Evolutionary conservation across 1,140 invertebrate genomes (phyloP).

Genomic region (Zaprionus nigranus): DNA sequence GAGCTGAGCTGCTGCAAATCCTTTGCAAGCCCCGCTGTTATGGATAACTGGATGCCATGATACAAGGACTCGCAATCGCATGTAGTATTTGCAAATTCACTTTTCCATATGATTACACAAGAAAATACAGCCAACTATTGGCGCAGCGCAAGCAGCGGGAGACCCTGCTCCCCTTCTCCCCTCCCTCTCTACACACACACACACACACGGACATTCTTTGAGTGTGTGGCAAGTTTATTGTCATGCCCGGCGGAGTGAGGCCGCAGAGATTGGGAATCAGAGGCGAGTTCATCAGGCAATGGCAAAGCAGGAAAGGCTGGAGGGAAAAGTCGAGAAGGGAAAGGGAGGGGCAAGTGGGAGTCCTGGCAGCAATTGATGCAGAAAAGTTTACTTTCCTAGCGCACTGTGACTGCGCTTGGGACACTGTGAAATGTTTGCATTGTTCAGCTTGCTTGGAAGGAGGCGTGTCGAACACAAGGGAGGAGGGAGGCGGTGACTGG

Average conservation of each 20-base stretch:
- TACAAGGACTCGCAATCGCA: conserved; percentile 53
- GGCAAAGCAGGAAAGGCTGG: conserved; percentile 25
- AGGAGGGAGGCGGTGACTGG: neutral
- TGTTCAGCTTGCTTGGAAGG: conserved; percentile 35
- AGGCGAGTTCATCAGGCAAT: conserved; percentile 66
- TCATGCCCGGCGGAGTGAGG: conserved; percentile 24
- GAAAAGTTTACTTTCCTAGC: conserved; percentile 73
- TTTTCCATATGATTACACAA: conserved; percentile 83
- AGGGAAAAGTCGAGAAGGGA: neutral
- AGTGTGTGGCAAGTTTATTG: conserved; percentile 53
- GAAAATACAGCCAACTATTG: conserved; percentile 79
- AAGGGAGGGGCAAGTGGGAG: neutral
- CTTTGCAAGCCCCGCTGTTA: conserved; percentile 42
- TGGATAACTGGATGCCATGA: conserved; percentile 49
- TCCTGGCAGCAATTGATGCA: conserved; percentile 69
- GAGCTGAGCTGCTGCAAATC: conserved; percentile 22
- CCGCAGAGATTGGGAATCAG: conserved; percentile 29
- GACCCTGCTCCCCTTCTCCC: neutral
- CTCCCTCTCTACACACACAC: neutral
- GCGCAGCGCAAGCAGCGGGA: conserved; percentile 40
- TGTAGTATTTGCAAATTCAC: conserved; percentile 82
- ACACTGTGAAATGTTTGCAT: conserved; percentile 69
- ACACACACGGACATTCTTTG: neutral
- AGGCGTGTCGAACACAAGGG: neutral
- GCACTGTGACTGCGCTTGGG: conserved; percentile 34